Conservation (phyloP, 2,797 vertebrate genomes). For the Thalassophryne amazonica region DNA sequence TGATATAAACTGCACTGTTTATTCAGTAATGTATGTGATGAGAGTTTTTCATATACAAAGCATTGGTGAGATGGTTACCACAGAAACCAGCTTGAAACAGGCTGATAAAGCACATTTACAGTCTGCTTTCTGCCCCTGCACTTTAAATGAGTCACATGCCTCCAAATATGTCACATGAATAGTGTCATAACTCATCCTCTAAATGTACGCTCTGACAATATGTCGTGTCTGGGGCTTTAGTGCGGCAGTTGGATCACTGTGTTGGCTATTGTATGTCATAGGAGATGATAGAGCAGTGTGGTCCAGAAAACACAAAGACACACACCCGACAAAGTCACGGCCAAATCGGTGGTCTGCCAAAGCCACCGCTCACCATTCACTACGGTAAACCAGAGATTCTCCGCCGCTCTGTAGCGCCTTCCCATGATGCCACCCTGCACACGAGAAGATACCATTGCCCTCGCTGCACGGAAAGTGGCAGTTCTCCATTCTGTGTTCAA, state of each 20-base stretch:
- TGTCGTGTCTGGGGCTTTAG: slow-evolving; percentile 23
- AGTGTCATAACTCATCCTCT: slow-evolving; percentile 27
- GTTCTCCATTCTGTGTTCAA: slow-evolving; percentile 22
- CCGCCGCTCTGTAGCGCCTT: slow-evolving; percentile 2
- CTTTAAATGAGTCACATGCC: slow-evolving; percentile 27
- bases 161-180: slow-evolving; percentile 23
- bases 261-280: slow-evolving; percentile 43
- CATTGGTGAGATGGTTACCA: not conserved
- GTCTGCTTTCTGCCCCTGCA: slow-evolving; percentile 1
- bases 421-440: slow-evolving; percentile 24
- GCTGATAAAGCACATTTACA: slow-evolving; percentile 7
- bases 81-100: slow-evolving; percentile 12
- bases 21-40: slow-evolving; percentile 6
- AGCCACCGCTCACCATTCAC: slow-evolving; percentile 18
- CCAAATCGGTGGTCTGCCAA: slow-evolving; percentile 43
- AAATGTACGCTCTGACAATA: slow-evolving; percentile 31
- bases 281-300: slow-evolving; percentile 62
- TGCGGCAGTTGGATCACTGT: slow-evolving; percentile 36
- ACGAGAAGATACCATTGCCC: slow-evolving; percentile 17
- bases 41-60: slow-evolving; percentile 8
- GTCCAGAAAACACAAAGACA: slow-evolving; percentile 59
- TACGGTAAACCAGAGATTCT: slow-evolving; percentile 14
- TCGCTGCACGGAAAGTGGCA: not conserved
- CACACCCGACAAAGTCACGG: slow-evolving; percentile 64
- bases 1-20: not conserved